Evolutionary conservation across 2,113 vertebrate species (phyloP).

Genomic region (Periophthalmodon schlosseri): DNA sequence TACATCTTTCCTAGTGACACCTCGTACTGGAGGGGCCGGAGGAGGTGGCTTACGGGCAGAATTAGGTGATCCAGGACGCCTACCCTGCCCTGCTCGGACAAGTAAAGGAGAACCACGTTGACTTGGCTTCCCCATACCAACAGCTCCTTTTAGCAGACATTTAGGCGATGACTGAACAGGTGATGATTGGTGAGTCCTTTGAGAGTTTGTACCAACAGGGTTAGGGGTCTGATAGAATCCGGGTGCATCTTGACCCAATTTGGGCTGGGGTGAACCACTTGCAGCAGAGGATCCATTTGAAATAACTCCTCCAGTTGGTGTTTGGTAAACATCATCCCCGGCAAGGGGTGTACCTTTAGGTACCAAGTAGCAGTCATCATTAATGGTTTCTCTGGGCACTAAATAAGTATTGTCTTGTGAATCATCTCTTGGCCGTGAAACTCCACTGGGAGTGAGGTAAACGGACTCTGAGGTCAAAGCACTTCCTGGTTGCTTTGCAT

Average conservation of each 20-base stretch:
- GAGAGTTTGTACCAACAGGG: slow-evolving; percentile 52
- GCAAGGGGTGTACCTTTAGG: slow-evolving; percentile 70
- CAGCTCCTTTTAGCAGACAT: slow-evolving; percentile 54
- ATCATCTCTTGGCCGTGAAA: slow-evolving; percentile 53
- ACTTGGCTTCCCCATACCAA: slow-evolving; percentile 60
- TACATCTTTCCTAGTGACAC: slow-evolving; percentile 76
- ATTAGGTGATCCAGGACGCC: slow-evolving; percentile 72
- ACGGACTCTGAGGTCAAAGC: slow-evolving; percentile 65
- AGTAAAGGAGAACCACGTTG: slow-evolving; percentile 74
- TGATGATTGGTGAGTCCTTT: slow-evolving; percentile 51
- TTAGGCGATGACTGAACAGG: slow-evolving; percentile 56
- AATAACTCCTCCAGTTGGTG: slow-evolving; percentile 65
- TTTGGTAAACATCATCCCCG: slow-evolving; percentile 78
- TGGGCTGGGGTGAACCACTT: slow-evolving; percentile 50
- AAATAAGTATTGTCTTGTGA: slow-evolving; percentile 69
- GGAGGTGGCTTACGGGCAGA: slow-evolving; percentile 77
- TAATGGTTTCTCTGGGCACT: slow-evolving; percentile 58
- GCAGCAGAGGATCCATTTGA: slow-evolving; percentile 29
- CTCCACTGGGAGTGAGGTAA: slow-evolving; percentile 72
- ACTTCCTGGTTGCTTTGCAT: slow-evolving; percentile 54
- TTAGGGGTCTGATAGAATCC: slow-evolving; percentile 77
- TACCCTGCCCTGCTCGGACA: slow-evolving; percentile 62
- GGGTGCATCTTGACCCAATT: slow-evolving; percentile 60
- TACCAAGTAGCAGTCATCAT: slow-evolving; percentile 76
- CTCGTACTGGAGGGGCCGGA: slow-evolving; percentile 78